phyloP scores from a whole-genome alignment of 2,888 invertebrate species.

The Nesidiocoris tenuis region DNA sequence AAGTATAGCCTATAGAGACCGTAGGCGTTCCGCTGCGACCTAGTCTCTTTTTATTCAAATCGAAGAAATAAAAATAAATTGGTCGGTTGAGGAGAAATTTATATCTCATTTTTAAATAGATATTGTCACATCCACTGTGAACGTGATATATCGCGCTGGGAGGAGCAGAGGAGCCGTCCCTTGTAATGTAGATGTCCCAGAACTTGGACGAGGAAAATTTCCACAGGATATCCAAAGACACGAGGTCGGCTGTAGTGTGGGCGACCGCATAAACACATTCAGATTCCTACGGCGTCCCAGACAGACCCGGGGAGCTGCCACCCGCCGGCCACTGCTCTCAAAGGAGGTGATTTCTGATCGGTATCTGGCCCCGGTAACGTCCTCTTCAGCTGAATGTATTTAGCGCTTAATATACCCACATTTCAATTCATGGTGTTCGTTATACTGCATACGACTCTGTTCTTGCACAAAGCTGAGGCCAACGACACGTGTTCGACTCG shows the following conservation, averaged over 20 bases:
- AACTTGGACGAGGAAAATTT: not conserved
- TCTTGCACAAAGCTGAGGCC: no score
- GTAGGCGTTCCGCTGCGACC: not conserved
- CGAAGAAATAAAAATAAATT: not conserved
- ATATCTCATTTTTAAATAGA: conserved; percentile 37
- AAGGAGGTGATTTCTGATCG: not conserved
- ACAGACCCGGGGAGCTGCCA: not conserved
- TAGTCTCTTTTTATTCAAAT: not conserved
- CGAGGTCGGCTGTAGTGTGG: not conserved
- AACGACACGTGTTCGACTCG: no score
- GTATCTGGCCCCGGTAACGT: not conserved
- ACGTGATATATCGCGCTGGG: conserved; percentile 30
- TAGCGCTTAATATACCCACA: not conserved
- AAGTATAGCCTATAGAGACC: no score
- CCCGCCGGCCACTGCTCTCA: not conserved
- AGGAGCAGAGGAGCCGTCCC: not conserved
- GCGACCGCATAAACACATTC: not conserved
- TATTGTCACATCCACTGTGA: conserved; percentile 36
- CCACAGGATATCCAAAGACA: not conserved
- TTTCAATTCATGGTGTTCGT: not conserved
- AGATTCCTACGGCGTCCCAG: not conserved
- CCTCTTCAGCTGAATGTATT: not conserved
- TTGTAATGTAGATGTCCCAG: not conserved
- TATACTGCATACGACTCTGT: not conserved
- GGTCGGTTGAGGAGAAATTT: conserved; percentile 7